Conservation (phyloP, 1,140 invertebrate species). For the Ditylenchus dipsaci region DNA sequence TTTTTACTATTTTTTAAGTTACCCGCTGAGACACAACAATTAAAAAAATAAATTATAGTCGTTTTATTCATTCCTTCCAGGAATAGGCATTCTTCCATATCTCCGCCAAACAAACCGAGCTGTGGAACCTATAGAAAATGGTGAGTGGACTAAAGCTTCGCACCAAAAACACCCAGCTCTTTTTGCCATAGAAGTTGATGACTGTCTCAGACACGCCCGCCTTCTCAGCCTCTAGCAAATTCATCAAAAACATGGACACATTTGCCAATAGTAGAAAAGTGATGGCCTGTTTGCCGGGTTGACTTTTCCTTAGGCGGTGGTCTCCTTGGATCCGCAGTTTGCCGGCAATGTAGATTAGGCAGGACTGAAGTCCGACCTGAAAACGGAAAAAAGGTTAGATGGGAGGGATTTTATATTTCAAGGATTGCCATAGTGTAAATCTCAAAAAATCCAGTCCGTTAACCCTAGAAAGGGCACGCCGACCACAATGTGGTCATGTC, state of each 20-base stretch:
- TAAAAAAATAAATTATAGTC: too few relatives aligned
- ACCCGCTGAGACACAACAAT: neutral
- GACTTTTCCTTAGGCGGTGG: conserved; percentile 29
- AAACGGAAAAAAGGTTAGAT: conserved; percentile 8
- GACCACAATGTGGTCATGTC: too few relatives aligned
- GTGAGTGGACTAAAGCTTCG: conserved; percentile 52
- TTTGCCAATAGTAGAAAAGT: conserved; percentile 52
- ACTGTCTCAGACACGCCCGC: conserved; percentile 48
- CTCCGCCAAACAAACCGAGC: conserved; percentile 56
- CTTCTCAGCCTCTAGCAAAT: conserved; percentile 54
- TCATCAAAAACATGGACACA: conserved; percentile 57
- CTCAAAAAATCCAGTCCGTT: too few relatives aligned
- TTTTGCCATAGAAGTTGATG: conserved; percentile 55
- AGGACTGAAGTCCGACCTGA: conserved; percentile 52
- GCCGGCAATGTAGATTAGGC: conserved; percentile 52
- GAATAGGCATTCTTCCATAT: conserved; percentile 56
- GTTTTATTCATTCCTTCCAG: conserved; percentile 40
- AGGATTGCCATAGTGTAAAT: too few relatives aligned
- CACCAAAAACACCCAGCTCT: conserved; percentile 55
- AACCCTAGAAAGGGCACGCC: too few relatives aligned
- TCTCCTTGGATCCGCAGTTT: conserved; percentile 49
- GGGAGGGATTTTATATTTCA: too few relatives aligned
- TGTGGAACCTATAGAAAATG: conserved; percentile 56
- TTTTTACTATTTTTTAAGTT: neutral
- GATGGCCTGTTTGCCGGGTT: conserved; percentile 46